These are phyloP conservation scores for Crocidura indochinensis DNA, from an alignment of 2,797 vertebrate genomes.

Conservation along the genomic window DNA sequence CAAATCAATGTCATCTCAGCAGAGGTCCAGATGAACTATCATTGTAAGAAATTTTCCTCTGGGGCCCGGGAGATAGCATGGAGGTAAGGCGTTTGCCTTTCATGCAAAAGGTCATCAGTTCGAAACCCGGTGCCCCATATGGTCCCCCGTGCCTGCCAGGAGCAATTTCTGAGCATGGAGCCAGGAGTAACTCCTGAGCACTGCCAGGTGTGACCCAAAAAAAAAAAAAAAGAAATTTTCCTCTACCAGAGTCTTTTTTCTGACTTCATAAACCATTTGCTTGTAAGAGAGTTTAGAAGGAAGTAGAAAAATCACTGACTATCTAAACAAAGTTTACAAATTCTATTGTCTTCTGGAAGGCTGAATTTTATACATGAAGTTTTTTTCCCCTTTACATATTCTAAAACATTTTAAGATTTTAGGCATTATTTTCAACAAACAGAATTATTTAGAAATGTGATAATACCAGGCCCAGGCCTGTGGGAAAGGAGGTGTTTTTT, in stretches of 20 bases:
- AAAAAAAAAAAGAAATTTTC: too few relatives aligned
- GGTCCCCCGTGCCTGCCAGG: too few relatives aligned
- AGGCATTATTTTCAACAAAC: constrained; percentile 62
- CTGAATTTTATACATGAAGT: constrained; percentile 27
- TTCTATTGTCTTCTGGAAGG: constrained; percentile 25
- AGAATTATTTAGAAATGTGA: constrained; percentile 65
- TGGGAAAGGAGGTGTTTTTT: constrained; percentile 58
- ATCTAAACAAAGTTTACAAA: constrained; percentile 54
- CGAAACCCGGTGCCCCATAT: too few relatives aligned
- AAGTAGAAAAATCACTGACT: constrained; percentile 9
- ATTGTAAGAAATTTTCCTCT: constrained; percentile 58
- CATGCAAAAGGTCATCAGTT: too few relatives aligned
- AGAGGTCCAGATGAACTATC: not conserved
- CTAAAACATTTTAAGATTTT: constrained; percentile 57
- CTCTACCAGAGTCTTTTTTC: constrained; percentile 35
- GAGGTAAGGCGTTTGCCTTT: too few relatives aligned
- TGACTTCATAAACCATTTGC: constrained; percentile 37
- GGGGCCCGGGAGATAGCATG: too few relatives aligned
- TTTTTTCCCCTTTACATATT: constrained; percentile 6
- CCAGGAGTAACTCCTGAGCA: too few relatives aligned
- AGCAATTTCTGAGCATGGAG: too few relatives aligned
- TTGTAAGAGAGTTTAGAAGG: constrained; percentile 36
- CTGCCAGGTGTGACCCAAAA: too few relatives aligned
- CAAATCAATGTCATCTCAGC: constrained; percentile 59
- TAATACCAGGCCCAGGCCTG: constrained; percentile 47